A percentile compares a stretch with the other conserved stretches of the same genome.
Evolutionary conservation across 2,113 vertebrate species (phyloP).

Genomic region (Anthoscopus minutus): DNA sequence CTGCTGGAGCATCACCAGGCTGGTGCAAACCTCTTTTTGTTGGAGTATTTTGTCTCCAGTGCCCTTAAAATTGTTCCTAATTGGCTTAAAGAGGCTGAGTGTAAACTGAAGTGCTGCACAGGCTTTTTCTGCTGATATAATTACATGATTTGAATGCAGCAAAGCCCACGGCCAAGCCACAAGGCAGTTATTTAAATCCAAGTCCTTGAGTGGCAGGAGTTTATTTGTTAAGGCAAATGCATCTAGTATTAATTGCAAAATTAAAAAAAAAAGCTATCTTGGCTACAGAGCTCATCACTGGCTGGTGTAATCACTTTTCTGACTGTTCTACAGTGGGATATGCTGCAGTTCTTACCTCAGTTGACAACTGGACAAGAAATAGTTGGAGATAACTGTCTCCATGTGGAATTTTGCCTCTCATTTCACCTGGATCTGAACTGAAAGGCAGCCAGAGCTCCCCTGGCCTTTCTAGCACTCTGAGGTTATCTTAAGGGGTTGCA

Average conservation of each 20-base stretch:
- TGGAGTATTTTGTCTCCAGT: background rate
- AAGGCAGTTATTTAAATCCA: background rate
- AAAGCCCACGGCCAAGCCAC: background rate
- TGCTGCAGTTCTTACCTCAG: background rate
- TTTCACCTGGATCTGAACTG: background rate
- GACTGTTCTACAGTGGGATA: background rate
- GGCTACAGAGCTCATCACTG: background rate
- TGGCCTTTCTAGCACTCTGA: background rate
- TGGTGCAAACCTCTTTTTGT: background rate
- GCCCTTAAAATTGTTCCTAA: background rate
- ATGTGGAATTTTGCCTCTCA: background rate
- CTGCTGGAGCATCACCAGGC: background rate
- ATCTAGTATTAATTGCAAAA: background rate
- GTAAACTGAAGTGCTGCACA: background rate
- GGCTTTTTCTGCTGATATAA: background rate
- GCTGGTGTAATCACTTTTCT: background rate
- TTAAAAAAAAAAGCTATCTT: background rate
- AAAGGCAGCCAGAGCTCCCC: background rate
- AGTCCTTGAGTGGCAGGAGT: background rate
- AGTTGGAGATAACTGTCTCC: background rate
- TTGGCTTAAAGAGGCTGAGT: background rate
- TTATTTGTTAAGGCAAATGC: background rate
- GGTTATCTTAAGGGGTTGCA: background rate
- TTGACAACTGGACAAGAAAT: background rate
- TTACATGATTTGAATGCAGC: background rate